Conservation (phyloP, 2,113 vertebrate species). For the Rattus norvegicus region GRCr8 NC_086031.1:43540501-43541000, state of each 20-base stretch:
- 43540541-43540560: background rate
- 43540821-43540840: background rate
- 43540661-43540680: background rate
- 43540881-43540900: constrained; percentile 1
- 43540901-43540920: constrained; percentile 2
- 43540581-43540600: background rate
- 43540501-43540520: background rate
- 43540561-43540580: background rate
- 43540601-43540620: too few relatives aligned
- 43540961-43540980: background rate
- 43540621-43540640: background rate
- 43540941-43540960: background rate
- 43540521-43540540: background rate
- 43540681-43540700: background rate
- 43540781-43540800: background rate
- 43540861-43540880: background rate
- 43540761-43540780: background rate
- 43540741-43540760: background rate
- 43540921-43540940: background rate
- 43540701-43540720: background rate
- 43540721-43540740: background rate
- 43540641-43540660: background rate
- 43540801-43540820: background rate
- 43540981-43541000: background rate
- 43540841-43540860: background rate